phyloP scores from a whole-genome alignment of 2,113 vertebrate species.

The Cyprinodon brontotheroides region DNA sequence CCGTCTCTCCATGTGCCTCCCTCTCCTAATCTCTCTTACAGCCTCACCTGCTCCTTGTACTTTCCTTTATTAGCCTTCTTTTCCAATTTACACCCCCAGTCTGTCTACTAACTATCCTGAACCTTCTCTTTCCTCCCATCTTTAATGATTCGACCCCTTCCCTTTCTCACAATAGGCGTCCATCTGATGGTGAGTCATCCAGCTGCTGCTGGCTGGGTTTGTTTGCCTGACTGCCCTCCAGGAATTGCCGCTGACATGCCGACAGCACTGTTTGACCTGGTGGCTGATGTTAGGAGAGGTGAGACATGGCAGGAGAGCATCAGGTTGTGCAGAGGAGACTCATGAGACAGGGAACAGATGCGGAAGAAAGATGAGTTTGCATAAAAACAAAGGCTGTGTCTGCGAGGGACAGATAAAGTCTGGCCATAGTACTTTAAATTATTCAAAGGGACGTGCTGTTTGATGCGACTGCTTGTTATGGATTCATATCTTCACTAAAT shows the following conservation, averaged over 20 bases:
- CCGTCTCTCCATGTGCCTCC: conserved; percentile 10
- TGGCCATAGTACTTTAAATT: conserved; percentile 48
- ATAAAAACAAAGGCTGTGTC: conserved; percentile 15
- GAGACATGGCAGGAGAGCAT: conserved; percentile 5
- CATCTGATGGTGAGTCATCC: conserved; percentile 58
- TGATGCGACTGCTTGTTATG: conserved; percentile 19
- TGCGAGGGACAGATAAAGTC: conserved; percentile 44
- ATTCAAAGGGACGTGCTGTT: conserved; percentile 55
- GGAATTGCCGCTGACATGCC: conserved; percentile 73
- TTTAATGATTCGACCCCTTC: conserved; percentile 35
- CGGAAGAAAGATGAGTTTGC: conserved; percentile 20
- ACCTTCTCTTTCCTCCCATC: conserved; percentile 44
- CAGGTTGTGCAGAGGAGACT: conserved; percentile 17
- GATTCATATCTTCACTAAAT: not conserved
- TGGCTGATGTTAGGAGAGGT: conserved; percentile 42
- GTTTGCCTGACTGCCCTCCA: conserved; percentile 77
- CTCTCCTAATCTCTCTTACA: conserved; percentile 50
- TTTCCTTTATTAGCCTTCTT: conserved; percentile 22
- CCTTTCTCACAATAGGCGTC: conserved; percentile 5
- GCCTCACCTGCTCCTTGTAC: conserved; percentile 35
- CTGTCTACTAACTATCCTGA: conserved; percentile 51
- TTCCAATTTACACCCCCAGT: conserved; percentile 46
- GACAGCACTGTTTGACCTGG: conserved; percentile 60
- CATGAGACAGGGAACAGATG: not conserved
- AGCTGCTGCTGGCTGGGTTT: conserved; percentile 58